phyloP scores from a whole-genome alignment of 1,140 invertebrate species.

The Lepidurus couesii region DNA sequence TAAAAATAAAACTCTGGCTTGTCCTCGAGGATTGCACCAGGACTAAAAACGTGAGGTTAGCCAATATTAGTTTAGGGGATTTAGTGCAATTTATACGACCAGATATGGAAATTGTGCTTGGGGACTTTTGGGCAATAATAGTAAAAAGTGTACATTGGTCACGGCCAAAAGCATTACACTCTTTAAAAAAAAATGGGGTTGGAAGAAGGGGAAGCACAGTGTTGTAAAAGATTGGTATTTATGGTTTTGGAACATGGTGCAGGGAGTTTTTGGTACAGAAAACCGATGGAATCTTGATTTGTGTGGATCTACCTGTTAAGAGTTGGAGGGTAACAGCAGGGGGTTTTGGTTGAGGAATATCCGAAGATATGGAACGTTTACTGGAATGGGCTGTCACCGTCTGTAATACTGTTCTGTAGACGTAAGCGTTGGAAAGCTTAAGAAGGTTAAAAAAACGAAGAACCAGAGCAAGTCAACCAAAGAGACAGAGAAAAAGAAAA shows the following conservation, averaged over 20 bases:
- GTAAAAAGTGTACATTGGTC: background rate
- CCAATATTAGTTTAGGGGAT: background rate
- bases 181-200: background rate
- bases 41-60: background rate
- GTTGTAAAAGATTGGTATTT: conserved; percentile 22
- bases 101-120: background rate
- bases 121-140: background rate
- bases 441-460: background rate
- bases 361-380: background rate
- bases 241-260: background rate
- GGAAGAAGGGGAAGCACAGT: background rate
- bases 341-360: background rate
- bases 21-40: no score
- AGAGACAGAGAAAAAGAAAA: background rate
- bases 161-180: background rate
- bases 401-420: background rate
- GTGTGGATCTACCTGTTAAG: background rate
- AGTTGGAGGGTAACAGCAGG: background rate
- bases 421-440: background rate
- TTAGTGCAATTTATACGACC: background rate
- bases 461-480: background rate
- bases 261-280: background rate
- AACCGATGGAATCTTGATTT: conserved; percentile 22
- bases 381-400: background rate
- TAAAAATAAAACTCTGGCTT: no score